These are phyloP conservation scores for Hedya salicella DNA, from an alignment of 2,888 invertebrate genomes.

Conservation along the genomic window DNA sequence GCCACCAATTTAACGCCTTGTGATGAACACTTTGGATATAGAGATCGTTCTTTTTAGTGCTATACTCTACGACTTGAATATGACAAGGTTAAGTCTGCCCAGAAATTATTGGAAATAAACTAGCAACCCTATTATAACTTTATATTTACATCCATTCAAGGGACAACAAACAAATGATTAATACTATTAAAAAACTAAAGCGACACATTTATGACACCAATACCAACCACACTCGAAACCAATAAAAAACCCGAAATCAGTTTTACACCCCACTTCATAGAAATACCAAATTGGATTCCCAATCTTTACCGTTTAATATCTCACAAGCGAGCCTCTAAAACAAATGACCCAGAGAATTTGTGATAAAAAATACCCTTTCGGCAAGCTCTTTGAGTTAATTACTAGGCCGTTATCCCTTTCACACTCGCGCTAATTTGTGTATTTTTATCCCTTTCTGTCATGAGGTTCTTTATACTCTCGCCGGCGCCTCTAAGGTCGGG, in stretches of 20 bases:
- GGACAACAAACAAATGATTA: constrained; percentile 19
- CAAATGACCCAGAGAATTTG: constrained; percentile 69
- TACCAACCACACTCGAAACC: constrained; percentile 31
- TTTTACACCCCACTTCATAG: constrained; percentile 53
- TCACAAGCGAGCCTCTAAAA: constrained; percentile 69
- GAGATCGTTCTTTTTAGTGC: no score
- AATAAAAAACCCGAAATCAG: constrained; percentile 46
- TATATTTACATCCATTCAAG: constrained; percentile 8
- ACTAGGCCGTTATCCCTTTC: constrained; percentile 55
- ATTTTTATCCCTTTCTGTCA: constrained; percentile 49
- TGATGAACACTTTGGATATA: no score
- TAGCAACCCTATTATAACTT: no score
- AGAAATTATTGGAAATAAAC: no score
- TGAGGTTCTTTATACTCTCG: constrained; percentile 48
- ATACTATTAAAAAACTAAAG: background rate
- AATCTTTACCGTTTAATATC: constrained; percentile 57
- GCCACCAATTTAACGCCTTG: no score
- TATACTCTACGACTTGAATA: no score
- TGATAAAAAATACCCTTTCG: constrained; percentile 73
- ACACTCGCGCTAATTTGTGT: constrained; percentile 47
- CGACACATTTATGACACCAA: constrained; percentile 12
- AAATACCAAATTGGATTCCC: constrained; percentile 58
- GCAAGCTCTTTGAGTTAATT: constrained; percentile 81
- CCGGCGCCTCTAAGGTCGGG: constrained; percentile 81
- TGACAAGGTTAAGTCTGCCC: no score